Evolutionary conservation across 2,797 vertebrate genomes (phyloP).

Genomic region (Alca torda): DNA sequence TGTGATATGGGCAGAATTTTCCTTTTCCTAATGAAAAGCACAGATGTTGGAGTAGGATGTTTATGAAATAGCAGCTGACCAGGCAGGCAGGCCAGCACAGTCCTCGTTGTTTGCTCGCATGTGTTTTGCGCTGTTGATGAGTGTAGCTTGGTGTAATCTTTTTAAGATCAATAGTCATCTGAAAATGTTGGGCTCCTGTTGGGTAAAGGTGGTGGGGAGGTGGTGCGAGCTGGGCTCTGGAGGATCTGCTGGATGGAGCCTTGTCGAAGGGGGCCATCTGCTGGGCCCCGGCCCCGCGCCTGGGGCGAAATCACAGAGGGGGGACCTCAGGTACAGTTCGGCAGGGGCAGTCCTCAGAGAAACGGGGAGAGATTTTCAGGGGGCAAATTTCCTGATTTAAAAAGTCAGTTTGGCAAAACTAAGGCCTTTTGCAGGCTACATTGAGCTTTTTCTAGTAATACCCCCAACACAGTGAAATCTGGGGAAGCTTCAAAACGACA

Average conservation of each 20-base stretch:
- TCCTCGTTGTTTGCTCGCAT: not conserved
- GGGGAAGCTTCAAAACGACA: not conserved
- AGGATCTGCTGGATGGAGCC: not conserved
- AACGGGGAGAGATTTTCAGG: not conserved
- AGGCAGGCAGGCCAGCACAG: not conserved
- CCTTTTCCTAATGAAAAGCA: not conserved
- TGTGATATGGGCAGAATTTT: not conserved
- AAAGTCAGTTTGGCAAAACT: not conserved
- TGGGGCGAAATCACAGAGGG: not conserved
- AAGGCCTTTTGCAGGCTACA: not conserved
- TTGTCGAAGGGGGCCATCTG: conserved; percentile 61
- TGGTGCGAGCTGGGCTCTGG: not conserved
- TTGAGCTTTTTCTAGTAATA: not conserved
- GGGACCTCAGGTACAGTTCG: not conserved
- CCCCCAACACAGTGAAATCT: not conserved
- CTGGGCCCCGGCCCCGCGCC: not conserved
- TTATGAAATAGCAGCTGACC: not conserved
- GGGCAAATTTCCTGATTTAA: not conserved
- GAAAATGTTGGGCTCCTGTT: not conserved
- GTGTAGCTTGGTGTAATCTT: not conserved
- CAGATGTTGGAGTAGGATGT: not conserved
- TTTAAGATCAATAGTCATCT: not conserved
- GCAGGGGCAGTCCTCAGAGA: not conserved
- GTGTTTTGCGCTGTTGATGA: not conserved
- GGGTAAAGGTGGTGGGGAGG: not conserved